Base-by-base conservation (phyloP, 35 echinoderm and acorn worm species). In the Ophioderma brevispina region DNA sequence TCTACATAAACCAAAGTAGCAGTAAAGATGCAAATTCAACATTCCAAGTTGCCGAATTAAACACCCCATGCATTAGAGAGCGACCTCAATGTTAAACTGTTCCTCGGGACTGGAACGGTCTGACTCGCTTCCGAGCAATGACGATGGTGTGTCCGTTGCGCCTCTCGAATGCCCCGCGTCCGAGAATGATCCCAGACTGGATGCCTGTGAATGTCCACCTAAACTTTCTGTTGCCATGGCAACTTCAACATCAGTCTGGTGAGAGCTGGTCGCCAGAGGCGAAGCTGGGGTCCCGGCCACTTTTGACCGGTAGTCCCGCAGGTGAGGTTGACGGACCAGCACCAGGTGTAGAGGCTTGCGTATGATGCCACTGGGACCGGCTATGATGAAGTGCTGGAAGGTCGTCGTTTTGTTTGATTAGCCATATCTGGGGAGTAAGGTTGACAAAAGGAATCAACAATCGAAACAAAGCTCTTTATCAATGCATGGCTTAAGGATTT, bases 351-450 rank as follows among this genome's bases (percentile, higher is more conserved):
- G 92, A 30, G 97, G 50, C 50, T 85, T 85, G 83, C 17, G 83
- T 37, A 18, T 85, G 83, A 99, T 95, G 28, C 97, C 97, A 75
- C 97, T 99, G 21, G 97, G 97, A 64, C 97, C 97, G 38, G 97
- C 97, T 17, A 92, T 89, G 31, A 99, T 99, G 19, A 70, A 43
- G 94, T 88, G 84, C 93, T 99, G 50, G 92, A 91, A 31, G 87
- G 87, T 78, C 81, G 40, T 31, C 78, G 84, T 80, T 99, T 85
- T 64, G 81, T 94, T 79, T 98, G 89, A 23, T 90, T 82, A 40
- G 96, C 96, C 96, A 98, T 94, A 80, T 94, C 96, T 98, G 81
- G 17, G 32, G 17, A 30, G 28, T 70, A 4, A 70, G 59, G 2
- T 25, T 70, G 28, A 70, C 10, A 70, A 13, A 1, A 70, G 15